Evolutionary conservation across 1,140 invertebrate genomes (phyloP).

Genomic region (Neomicropteryx cornuta): DNA sequence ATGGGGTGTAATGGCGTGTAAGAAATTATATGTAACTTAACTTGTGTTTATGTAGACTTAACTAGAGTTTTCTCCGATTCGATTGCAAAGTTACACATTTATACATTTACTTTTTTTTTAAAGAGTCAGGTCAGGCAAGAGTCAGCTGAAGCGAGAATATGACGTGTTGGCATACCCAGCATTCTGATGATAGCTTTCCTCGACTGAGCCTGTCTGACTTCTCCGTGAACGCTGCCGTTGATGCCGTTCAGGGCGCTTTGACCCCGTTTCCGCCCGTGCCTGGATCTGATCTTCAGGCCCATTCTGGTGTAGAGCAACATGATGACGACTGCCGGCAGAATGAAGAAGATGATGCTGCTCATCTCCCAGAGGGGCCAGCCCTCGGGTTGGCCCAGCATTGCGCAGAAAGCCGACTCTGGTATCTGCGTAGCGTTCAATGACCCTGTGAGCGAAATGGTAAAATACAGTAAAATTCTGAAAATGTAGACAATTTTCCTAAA

Average conservation of each 20-base stretch:
- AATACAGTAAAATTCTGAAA: too few relatives aligned
- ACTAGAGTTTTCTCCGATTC: too few relatives aligned
- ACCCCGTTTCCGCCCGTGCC: constrained; percentile 29
- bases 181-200: constrained; percentile 68
- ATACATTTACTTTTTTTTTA: too few relatives aligned
- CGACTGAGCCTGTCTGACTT: constrained; percentile 52
- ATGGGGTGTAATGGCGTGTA: too few relatives aligned
- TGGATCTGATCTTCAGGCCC: constrained; percentile 52
- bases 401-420: constrained; percentile 73
- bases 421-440: constrained; percentile 33
- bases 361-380: constrained; percentile 63
- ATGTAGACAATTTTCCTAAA: neutral
- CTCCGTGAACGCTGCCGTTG: constrained; percentile 52
- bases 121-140: too few relatives aligned
- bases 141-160: too few relatives aligned
- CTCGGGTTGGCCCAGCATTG: constrained; percentile 50
- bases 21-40: too few relatives aligned
- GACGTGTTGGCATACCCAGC: constrained; percentile 75
- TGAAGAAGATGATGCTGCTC: constrained; percentile 74
- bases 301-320: constrained; percentile 66
- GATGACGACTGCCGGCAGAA: constrained; percentile 71
- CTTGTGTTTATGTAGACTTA: too few relatives aligned
- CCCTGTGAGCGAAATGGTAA: constrained; percentile 20
- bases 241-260: constrained; percentile 36
- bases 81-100: too few relatives aligned